Evolutionary conservation across 2,888 invertebrate species (phyloP), one percentile per base, ranked within the genome.

Genomic region (Pammene fasciana): DNA sequence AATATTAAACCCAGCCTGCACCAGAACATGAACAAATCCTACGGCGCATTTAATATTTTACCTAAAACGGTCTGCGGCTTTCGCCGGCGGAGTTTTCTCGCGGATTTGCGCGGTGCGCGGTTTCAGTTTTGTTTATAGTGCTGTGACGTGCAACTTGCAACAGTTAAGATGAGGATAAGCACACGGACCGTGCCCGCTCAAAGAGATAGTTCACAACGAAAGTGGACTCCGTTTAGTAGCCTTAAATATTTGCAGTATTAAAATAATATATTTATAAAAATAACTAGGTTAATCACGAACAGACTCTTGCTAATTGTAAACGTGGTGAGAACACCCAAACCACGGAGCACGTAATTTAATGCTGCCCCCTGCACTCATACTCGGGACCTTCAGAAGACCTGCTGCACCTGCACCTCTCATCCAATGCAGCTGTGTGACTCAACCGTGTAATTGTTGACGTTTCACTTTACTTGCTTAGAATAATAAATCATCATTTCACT

Each of bases 21-120:
- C 79, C 81, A 75, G 82, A 78, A 80, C 82, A 78, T 75, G 83
- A 82, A 83, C 86, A 87, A 89, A 88, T 88, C 86, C 86, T 81
- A 84, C 84, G 81, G 82, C 81, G 83, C 83, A 83, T 88, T 90
- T 88, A 91, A 92, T 91, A 92, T 91, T 90, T 91, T 83, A 90
- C 84, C 84, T 82, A 86, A 87, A 89, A 86, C 86, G 82, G 87
- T 87, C 88, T 89, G 88, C 82, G 89, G 89, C 83, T 86, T 84
- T 81, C 83, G 81, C 74, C 79, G 79, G 71, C 75, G 77, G 82
- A 87, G 86, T 88, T 88, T 89, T 87, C 87, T 86, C 86, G 79
- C 76, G 80, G 83, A 78, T 84, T 82, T 78, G 73, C 78, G 76
- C 82, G 26, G 26, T 26, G 26, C 26, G 26, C 26, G 82, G 85